Base-by-base conservation (phyloP, 2,888 invertebrate species). In the Pocota personata region DNA sequence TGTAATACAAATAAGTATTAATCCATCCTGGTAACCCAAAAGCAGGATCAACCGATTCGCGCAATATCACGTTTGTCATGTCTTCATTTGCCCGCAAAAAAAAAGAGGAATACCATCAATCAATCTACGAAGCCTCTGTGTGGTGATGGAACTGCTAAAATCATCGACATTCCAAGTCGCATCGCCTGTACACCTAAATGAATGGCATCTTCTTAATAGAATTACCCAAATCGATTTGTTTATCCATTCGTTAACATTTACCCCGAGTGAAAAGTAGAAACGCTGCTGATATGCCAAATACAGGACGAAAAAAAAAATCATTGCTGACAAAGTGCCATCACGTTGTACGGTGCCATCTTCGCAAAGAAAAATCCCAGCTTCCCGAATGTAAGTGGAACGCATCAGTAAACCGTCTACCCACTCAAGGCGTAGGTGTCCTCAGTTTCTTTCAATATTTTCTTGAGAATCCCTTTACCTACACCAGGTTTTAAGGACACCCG, bases 171-270 rank as follows among this genome's bases (percentile, higher is more conserved):
- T 55, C 43, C 50, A 27, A 30, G 55, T 37, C 60, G 40, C 46
- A 67, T 73, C 58, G 30, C 37, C 12, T 12, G 4, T 60, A 40
- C 40, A 48, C 32, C 16, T 37, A 60, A 60, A 55, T 50, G 62
- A 82, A 40, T 32, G 37, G 62, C 69, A 62, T 69, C 37, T 48
- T 37, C 71, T 62, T 46, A 82, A 82, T 62, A 24, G 55, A 75
- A 82, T 76, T 69, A 76, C 66, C 55, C 16, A 69, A 76, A 76
- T 82, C 76, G 76, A 82, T 82, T 57, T 82, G 69, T 76, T 82
- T 69, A 82, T 57, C 69, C 69, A 76, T 69, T 69, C 69, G 46
- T 62, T 67, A 60, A 75, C 35, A 62, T 43, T 78, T 58, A 30
- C 40, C 46, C 30, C 48, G 32, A 43, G 32, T 16, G 37, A 32